Evolutionary conservation across 2,888 invertebrate species (phyloP), one percentile per base, ranked within the genome.

Genomic region (Hydraecia micacea): DNA sequence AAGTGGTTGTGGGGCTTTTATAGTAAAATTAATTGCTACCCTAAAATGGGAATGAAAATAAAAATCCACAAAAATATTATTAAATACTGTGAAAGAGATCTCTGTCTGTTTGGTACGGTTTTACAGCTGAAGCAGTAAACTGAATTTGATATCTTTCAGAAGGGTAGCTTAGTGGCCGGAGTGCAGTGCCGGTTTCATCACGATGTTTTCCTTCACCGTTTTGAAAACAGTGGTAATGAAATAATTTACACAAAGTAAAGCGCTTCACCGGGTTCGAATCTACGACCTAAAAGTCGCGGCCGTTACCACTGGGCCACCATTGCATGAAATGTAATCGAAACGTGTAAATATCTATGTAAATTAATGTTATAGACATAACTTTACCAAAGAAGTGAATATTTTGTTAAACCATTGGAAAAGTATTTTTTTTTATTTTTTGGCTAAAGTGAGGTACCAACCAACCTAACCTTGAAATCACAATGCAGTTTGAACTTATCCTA

Each of bases 1-100:
- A 88, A 88, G 76, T 78, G 15, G 39, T 28, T 39, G 68, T 74
- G 68, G 68, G 65, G 39, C n/a, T 74, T 76, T 79, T 75, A 67
- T 65, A 70, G 62, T 80, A 21, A 65, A 82, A 82, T 72, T 73
- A 77, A 82, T 81, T 81, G 62, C 28, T 42, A 69, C 58, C 82
- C 82, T 77, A 58, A 81, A 77, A 63, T 72, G 69, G 58, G 28
- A 82, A 73, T 25, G 15, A 28, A 72, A 63, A 60, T 63, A 63
- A 80, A 62, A 15, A 66, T 21, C 11, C 11, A 21, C 6, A 67
- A 1, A 6, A 66, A n/a, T 36, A 15, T 52, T 8, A 15, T 6
- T 25, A 2, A 60, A 46, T 28, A 8, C 28, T 42, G 13, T 11
- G 25, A 74, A 42, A 65, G 18, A 5, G n/a, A 13, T 49, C 11